Evolutionary conservation across 2,113 vertebrate genomes (phyloP).

Genomic region (Ammodramus savannarum): DNA sequence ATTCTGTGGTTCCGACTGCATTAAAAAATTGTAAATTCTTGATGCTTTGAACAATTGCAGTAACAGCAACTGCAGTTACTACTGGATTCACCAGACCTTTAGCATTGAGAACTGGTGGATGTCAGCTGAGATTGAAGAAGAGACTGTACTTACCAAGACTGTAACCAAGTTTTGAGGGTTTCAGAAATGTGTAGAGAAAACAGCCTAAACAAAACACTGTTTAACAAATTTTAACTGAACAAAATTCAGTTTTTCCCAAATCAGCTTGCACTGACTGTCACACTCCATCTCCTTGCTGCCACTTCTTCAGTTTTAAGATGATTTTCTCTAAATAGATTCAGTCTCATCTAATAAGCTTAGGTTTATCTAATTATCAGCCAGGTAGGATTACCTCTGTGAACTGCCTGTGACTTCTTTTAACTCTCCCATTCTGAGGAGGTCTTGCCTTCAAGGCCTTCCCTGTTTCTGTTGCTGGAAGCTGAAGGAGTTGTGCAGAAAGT

Average conservation of each 20-base stretch:
- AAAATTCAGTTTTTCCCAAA: not conserved
- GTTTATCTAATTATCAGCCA: conserved; percentile 53
- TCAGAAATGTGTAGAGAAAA: not conserved
- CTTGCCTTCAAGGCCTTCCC: not conserved
- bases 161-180: not conserved
- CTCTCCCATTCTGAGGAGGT: not conserved
- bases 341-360: conserved; percentile 53
- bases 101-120: not conserved
- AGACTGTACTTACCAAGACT: not conserved
- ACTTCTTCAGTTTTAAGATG: not conserved
- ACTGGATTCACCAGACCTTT: not conserved
- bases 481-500: not conserved
- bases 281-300: not conserved
- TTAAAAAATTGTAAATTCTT: not conserved
- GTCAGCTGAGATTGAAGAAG: not conserved
- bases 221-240: not conserved
- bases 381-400: conserved; percentile 42
- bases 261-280: not conserved
- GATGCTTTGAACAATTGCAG: not conserved
- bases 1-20: not conserved
- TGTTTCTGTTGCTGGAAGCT: not conserved
- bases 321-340: conserved; percentile 52
- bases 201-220: not conserved
- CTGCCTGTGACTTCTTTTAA: not conserved
- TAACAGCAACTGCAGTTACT: not conserved